Base-by-base conservation (phyloP, 2,888 invertebrate genomes). In the Philonicus albiceps region DNA sequence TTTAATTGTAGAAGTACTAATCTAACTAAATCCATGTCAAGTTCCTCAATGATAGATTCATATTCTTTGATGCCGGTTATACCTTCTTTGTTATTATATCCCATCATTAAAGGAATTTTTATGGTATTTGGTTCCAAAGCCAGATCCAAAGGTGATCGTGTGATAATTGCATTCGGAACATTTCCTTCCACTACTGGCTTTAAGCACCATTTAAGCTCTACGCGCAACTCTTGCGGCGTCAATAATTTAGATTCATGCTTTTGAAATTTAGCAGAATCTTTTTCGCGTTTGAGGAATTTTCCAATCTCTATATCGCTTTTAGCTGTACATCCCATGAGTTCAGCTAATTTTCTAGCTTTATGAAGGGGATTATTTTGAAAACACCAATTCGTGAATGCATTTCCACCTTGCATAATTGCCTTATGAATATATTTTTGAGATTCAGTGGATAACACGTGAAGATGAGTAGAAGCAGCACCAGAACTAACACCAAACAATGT, bases 61-160 rank as follows among this genome's bases (percentile, higher is more conserved):
- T 89, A 90, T 88, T 89, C 89, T 0, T 88, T 13, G 4, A 91
- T 37, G 89, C 86, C 91, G 0, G 93, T 92, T 0, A 94, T 88
- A 0, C 94, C 94, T 90, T 94, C 94, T 0, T 93, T 93, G 0
- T 93, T 93, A 83, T 93, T 94, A 0, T 94, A 90, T 3, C 94
- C 94, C 88, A 93, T 91, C 3, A 94, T 92, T 0, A 93, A 90
- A 0, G 94, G 94, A 6, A 93, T 93, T 0, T 93, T 91, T 22
- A 93, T 90, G 43, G 92, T 92, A 55, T 90, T 90, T 16, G 92
- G 92, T 83, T 89, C 89, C 87, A 91, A 91, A 11, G 94, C 86
- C 8, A 93, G 91, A 72, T 93, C 88, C 89, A 94, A 81, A 90
- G 95, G 89, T 89, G 88, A 88, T 13, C 87, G 85, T n/a, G 87